Conservation (phyloP, 2,888 invertebrate genomes). For the Drosophila dives region DNA sequence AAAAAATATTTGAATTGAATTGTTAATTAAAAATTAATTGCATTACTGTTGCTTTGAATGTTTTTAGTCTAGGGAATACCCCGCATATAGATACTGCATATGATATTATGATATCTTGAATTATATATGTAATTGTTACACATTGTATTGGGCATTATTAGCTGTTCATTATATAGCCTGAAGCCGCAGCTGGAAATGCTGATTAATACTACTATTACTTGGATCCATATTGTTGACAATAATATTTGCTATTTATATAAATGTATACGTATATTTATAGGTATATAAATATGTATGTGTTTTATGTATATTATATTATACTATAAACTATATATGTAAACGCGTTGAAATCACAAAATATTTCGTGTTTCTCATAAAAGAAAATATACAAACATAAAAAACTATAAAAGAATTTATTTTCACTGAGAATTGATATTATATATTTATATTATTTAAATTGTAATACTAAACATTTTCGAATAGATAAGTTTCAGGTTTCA, state of each 20-base stretch:
- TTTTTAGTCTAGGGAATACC: slow-evolving; percentile 36
- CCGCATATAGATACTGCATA: slow-evolving; percentile 7
- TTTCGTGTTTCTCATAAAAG: slow-evolving; percentile 34
- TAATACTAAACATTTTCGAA: not conserved
- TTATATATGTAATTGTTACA: slow-evolving; percentile 67
- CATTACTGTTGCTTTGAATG: slow-evolving; percentile 66
- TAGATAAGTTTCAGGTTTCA: not conserved
- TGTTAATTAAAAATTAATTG: slow-evolving; percentile 2
- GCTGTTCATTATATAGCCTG: slow-evolving; percentile 43
- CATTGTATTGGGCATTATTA: slow-evolving; percentile 47
- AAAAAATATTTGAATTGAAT: slow-evolving; percentile 22
- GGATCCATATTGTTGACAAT: slow-evolving; percentile 76
- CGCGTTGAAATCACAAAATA: slow-evolving; percentile 47
- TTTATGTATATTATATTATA: slow-evolving; percentile 53
- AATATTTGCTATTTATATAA: slow-evolving; percentile 71
- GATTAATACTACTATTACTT: slow-evolving; percentile 44
- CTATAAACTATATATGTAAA: slow-evolving; percentile 32
- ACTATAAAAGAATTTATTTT: not conserved
- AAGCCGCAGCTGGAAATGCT: slow-evolving; percentile 60
- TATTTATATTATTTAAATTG: not conserved
- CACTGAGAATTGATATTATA: not conserved
- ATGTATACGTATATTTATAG: slow-evolving; percentile 40
- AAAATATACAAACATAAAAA: slow-evolving; percentile 41
- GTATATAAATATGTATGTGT: slow-evolving; percentile 48
- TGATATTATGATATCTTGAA: slow-evolving; percentile 25